These are phyloP conservation scores for Ictalurus punctatus DNA, from an alignment of 2,113 vertebrate species.

Conservation along the genomic window DNA sequence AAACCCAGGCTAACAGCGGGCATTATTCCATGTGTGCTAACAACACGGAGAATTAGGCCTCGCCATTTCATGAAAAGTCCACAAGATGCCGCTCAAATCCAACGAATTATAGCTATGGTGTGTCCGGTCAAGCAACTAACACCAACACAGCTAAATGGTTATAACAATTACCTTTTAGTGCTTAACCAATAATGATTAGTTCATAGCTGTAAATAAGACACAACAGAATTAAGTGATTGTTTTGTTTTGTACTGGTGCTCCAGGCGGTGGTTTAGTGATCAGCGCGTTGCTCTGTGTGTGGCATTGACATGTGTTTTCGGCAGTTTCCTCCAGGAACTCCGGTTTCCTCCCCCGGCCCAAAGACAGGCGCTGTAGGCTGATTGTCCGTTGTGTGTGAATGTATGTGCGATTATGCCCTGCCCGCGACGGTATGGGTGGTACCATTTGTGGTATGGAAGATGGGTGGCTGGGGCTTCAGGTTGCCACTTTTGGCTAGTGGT, in stretches of 20 bases:
- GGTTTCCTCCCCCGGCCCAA: too few relatives aligned
- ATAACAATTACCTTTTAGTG: background rate
- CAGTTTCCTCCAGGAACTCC: too few relatives aligned
- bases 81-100: conserved; percentile 36
- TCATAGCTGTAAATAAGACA: background rate
- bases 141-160: background rate
- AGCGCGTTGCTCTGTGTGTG: too few relatives aligned
- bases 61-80: conserved; percentile 29
- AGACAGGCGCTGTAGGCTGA: too few relatives aligned
- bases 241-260: background rate
- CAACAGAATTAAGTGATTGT: background rate
- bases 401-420: too few relatives aligned
- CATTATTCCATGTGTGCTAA: conserved; percentile 23
- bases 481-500: background rate
- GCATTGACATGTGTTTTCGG: too few relatives aligned
- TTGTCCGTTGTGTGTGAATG: too few relatives aligned
- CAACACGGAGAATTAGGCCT: conserved; percentile 50
- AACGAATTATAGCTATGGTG: background rate
- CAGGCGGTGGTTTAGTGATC: too few relatives aligned
- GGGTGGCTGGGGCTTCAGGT: too few relatives aligned
- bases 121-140: too few relatives aligned
- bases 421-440: too few relatives aligned
- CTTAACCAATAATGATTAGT: background rate
- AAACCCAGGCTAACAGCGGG: conserved; percentile 33
- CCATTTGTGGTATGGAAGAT: too few relatives aligned